A percentile compares a stretch with the other conserved stretches of the same genome.
These are phyloP conservation scores for Microplitis demolitor DNA, from an alignment of 1,140 invertebrate species.

Conservation along the genomic window DNA sequence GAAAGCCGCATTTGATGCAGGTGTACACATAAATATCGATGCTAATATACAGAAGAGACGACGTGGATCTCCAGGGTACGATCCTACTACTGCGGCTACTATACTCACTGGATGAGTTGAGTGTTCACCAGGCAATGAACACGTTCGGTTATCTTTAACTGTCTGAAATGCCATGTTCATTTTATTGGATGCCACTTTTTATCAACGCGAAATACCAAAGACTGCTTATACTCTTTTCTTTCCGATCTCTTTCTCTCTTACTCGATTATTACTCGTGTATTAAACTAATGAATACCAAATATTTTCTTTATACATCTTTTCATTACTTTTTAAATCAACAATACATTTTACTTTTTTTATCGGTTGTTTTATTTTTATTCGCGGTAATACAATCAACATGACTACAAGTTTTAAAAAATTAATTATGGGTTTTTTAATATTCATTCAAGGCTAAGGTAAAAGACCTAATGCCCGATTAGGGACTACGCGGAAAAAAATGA, in stretches of 20 bases:
- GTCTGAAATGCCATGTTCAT: conserved; percentile 26
- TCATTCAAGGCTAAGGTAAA: too few species aligned
- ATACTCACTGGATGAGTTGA: too few species aligned
- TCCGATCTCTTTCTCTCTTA: neutral
- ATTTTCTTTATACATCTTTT: neutral
- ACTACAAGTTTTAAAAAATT: too few species aligned
- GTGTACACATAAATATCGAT: conserved; percentile 62
- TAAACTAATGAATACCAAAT: conserved; percentile 19
- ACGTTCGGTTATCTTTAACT: conserved; percentile 34
- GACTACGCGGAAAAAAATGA: too few species aligned
- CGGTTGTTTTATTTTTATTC: neutral
- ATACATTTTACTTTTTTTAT: neutral
- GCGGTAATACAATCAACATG: too few species aligned
- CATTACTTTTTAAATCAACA: neutral
- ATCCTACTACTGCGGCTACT: neutral
- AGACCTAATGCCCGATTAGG: too few species aligned
- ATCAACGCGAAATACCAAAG: neutral
- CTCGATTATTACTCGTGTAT: conserved; percentile 7
- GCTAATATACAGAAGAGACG: conserved; percentile 46
- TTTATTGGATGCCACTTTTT: conserved; percentile 28
- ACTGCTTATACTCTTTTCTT: neutral
- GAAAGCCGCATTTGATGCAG: conserved; percentile 54
- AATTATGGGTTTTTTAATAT: too few species aligned
- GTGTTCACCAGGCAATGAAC: conserved; percentile 25
- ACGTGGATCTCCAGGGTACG: conserved; percentile 14